phyloP scores from a whole-genome alignment of 2,797 vertebrate genomes.

The Mormyrops attenuatus region DNA sequence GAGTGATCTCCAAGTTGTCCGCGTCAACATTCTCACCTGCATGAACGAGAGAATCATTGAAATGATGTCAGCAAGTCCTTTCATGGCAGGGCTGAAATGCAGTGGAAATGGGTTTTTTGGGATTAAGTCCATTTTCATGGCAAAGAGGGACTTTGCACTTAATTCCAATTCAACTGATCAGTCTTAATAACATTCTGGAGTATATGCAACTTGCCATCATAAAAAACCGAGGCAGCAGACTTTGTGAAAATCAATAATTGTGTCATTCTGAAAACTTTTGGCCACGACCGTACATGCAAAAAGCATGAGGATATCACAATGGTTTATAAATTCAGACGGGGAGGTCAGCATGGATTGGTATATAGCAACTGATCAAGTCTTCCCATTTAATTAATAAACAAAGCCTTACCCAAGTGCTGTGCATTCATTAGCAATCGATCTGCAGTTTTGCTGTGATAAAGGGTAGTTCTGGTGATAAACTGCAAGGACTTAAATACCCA shows the following conservation, averaged over 20 bases:
- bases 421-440: conserved; percentile 7
- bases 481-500: background rate
- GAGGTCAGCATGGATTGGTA: background rate
- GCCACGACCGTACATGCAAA: background rate
- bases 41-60: background rate
- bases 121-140: background rate
- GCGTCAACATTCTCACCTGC: background rate
- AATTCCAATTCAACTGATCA: background rate
- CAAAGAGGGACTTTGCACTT: background rate
- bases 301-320: background rate
- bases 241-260: background rate
- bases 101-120: background rate
- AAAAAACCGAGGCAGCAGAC: background rate
- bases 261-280: background rate
- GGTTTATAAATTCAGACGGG: background rate
- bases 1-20: background rate
- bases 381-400: background rate
- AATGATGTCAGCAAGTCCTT: background rate
- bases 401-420: background rate
- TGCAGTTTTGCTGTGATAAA: conserved; percentile 8
- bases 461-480: background rate
- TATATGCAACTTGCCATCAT: background rate
- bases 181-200: background rate
- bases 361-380: background rate
- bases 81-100: background rate